phyloP scores from a whole-genome alignment of 2,113 vertebrate species.

The Aspiorhynchus laticeps region DNA sequence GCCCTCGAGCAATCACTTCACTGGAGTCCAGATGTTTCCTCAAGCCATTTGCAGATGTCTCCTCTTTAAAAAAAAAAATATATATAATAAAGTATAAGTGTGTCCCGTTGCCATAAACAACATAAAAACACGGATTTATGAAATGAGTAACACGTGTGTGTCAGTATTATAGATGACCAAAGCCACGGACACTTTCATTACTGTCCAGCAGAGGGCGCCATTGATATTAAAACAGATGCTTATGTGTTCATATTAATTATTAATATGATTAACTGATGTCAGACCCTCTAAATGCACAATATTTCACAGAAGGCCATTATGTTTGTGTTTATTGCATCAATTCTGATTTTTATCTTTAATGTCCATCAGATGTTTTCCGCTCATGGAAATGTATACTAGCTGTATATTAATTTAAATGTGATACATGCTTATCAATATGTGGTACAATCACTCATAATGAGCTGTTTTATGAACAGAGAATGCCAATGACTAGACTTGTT shows the following conservation, averaged over 20 bases:
- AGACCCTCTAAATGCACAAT: not conserved
- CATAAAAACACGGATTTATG: not conserved
- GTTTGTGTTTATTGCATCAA: not conserved
- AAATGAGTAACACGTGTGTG: not conserved
- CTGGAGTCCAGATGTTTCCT: no score
- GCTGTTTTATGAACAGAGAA: constrained; percentile 1
- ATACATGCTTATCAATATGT: not conserved
- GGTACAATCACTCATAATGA: no score
- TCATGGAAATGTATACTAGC: not conserved
- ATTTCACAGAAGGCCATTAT: not conserved
- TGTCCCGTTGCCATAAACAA: not conserved
- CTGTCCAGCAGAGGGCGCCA: not conserved
- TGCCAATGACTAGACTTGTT: constrained; percentile 1
- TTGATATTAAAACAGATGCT: not conserved
- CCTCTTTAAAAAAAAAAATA: not conserved
- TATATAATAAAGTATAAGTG: no score
- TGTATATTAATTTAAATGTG: constrained; percentile 16
- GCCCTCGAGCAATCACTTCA: no score
- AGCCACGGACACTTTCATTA: no score
- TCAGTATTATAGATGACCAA: no score
- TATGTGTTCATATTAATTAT: no score
- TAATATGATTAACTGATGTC: not conserved
- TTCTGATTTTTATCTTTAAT: not conserved
- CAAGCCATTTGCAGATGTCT: not conserved
- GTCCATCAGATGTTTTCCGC: not conserved